Percentiles rank a stretch among this genome's conserved stretches.
Evolutionary conservation across 2,888 invertebrate species (phyloP).

Genomic region (Copidosoma aretas): DNA sequence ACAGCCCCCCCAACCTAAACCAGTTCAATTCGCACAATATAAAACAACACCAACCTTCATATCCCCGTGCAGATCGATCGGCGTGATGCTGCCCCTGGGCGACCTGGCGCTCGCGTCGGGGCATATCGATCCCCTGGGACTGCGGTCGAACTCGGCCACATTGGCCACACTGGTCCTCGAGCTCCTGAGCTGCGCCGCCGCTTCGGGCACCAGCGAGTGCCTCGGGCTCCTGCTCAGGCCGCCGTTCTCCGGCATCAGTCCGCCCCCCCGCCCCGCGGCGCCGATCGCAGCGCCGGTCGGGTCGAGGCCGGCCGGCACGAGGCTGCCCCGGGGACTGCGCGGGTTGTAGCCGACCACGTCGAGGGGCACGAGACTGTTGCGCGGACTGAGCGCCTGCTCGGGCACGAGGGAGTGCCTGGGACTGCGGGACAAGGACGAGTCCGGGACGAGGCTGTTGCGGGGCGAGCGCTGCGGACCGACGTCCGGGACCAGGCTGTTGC

Average conservation of each 20-base stretch:
- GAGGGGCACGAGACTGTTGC: slow-evolving; percentile 71
- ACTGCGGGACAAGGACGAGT: slow-evolving; percentile 66
- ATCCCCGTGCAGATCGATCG: slow-evolving; percentile 40
- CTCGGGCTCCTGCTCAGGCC: slow-evolving; percentile 70
- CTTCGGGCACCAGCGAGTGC: slow-evolving; percentile 65
- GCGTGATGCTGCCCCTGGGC: slow-evolving; percentile 60
- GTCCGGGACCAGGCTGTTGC: slow-evolving; percentile 72
- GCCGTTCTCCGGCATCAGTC: slow-evolving; percentile 55
- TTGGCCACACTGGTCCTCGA: slow-evolving; percentile 69
- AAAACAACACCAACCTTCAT: slow-evolving; percentile 13
- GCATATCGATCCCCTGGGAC: slow-evolving; percentile 70
- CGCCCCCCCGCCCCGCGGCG: slow-evolving; percentile 33
- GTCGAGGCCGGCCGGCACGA: slow-evolving; percentile 61
- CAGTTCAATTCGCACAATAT: too few relatives aligned
- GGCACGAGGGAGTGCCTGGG: slow-evolving; percentile 70
- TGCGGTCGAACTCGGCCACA: slow-evolving; percentile 66
- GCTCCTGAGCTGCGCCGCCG: slow-evolving; percentile 59
- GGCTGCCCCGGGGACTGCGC: slow-evolving; percentile 69
- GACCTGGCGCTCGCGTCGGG: slow-evolving; percentile 67
- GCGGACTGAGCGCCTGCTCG: slow-evolving; percentile 66
- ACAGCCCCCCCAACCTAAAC: too few relatives aligned
- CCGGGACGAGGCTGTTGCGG: slow-evolving; percentile 70
- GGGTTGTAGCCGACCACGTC: slow-evolving; percentile 63
- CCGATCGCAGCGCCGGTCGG: background rate
- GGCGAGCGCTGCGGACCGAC: slow-evolving; percentile 61